Conservation (phyloP, 2,888 invertebrate genomes). For the Aphrophora alni region DNA sequence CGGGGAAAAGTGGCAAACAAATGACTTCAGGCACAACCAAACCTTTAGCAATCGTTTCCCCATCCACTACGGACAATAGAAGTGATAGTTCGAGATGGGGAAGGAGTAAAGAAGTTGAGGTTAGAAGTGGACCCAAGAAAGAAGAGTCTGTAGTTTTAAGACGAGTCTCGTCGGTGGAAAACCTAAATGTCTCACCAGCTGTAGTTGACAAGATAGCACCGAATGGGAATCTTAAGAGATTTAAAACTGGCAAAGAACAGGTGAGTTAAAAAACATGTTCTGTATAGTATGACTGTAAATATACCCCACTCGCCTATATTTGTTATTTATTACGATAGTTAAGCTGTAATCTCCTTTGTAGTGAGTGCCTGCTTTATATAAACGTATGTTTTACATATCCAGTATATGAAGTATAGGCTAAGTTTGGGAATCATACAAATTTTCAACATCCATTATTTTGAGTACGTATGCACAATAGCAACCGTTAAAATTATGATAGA, state of each 20-base stretch:
- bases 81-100: background rate
- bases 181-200: slow-evolving; percentile 16
- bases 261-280: slow-evolving; percentile 49
- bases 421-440: too few relatives aligned
- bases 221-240: slow-evolving; percentile 58
- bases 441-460: too few relatives aligned
- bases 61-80: background rate
- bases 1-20: slow-evolving; percentile 32
- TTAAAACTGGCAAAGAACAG: slow-evolving; percentile 58
- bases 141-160: slow-evolving; percentile 12
- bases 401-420: too few relatives aligned
- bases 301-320: background rate
- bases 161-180: slow-evolving; percentile 30
- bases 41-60: slow-evolving; percentile 29
- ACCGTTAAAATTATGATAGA: too few relatives aligned
- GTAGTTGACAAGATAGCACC: slow-evolving; percentile 2
- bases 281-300: slow-evolving; percentile 24
- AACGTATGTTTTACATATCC: too few relatives aligned
- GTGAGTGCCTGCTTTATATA: too few relatives aligned
- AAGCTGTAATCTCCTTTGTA: too few relatives aligned
- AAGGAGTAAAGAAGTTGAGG: slow-evolving; percentile 9
- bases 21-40: background rate
- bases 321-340: background rate
- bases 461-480: too few relatives aligned
- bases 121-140: background rate